Conservation (phyloP, 2,888 invertebrate genomes). For the Stenichneumon culpator region DNA sequence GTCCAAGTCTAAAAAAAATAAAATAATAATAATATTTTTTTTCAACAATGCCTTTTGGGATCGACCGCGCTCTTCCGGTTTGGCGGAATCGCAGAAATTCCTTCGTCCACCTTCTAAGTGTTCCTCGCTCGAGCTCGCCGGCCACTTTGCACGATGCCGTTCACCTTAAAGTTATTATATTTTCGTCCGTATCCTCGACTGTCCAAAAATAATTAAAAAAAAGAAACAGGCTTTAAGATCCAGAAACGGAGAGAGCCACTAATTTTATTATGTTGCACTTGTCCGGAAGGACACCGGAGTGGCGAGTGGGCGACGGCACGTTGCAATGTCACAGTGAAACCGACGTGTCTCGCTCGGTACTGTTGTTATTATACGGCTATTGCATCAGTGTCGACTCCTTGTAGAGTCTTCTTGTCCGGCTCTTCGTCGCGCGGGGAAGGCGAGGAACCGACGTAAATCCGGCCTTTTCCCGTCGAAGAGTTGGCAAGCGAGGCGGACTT, state of each 20-base stretch:
- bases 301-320: conserved; percentile 37
- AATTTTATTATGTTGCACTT: conserved; percentile 43
- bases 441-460: conserved; percentile 31
- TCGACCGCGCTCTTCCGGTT: background rate
- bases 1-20: too few species aligned
- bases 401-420: conserved; percentile 15
- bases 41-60: background rate
- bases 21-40: background rate
- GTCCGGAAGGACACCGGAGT: conserved; percentile 43
- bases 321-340: conserved; percentile 50
- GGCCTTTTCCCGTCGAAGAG: conserved; percentile 12
- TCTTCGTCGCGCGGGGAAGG: background rate
- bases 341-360: background rate
- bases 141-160: conserved; percentile 39
- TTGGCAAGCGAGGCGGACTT: background rate
- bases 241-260: background rate
- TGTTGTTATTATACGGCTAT: conserved; percentile 41
- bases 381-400: conserved; percentile 27
- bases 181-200: conserved; percentile 41
- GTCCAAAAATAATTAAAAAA: conserved; percentile 28
- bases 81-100: conserved; percentile 36
- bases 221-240: background rate
- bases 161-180: conserved; percentile 54
- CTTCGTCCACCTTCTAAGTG: conserved; percentile 56
- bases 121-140: conserved; percentile 36